Evolutionary conservation across 2,113 vertebrate species (phyloP), one percentile per base, ranked within the genome.

Genomic region (Triplophysa rosa): DNA sequence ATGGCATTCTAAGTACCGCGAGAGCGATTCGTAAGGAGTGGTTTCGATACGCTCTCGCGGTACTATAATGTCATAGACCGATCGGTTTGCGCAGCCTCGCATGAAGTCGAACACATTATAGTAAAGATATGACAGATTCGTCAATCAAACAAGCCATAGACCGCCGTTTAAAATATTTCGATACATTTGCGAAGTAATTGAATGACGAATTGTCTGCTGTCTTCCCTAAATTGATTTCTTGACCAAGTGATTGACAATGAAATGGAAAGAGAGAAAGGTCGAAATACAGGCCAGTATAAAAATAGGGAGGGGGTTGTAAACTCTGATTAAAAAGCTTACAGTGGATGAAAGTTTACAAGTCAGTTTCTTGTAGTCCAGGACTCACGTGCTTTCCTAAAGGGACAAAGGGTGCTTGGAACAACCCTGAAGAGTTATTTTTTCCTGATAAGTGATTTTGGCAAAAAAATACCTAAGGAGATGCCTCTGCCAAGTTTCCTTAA

Each of bases 401-500:
- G n/a, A 47, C 10, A n/a, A 37, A 66, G 40, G 7, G 19, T 23
- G 17, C 17, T 66, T 64, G 26, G 19, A 56, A 64, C 24, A 47
- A 47, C 10, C 21, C 23, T 54, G 16, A 10, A 17, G 6, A 19
- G 3, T 37, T 37, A 62, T 10, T n/a, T 49, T 62, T 8, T 29
- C 26, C 33, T 3, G 9, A 49, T 61, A 29, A 45, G 7, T 29
- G 33, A 66, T 52, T 19, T 23, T 76, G 29, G 6, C 1, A 10
- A 56, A 42, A 42, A 9, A 16, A 64, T 23, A 71, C 24, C 69
- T 56, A 33, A 16, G 13, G 69, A 65, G 47, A 82, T 82, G 80
- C 75, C 80, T 24, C 63, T 73, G 17, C 61, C 80, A 72, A n/a
- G 59, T 67, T 61, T 82, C 33, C 79, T 26, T 3, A 23, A 42